Percentiles rank a stretch among this genome's conserved stretches.
Evolutionary conservation across 2,797 vertebrate species (phyloP).

Genomic region (Agapornis canus): DNA sequence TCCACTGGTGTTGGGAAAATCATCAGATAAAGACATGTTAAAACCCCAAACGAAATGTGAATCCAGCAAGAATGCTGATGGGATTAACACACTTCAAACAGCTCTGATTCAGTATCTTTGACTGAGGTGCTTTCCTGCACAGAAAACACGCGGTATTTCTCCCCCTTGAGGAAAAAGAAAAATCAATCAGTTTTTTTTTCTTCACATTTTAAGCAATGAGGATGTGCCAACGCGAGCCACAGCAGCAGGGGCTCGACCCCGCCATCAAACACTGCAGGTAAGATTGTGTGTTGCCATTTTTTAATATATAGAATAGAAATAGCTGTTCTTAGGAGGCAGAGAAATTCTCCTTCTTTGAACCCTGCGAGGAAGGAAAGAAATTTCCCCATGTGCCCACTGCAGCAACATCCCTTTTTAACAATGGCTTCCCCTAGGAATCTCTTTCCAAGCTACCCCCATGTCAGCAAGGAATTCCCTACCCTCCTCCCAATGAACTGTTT

Average conservation of each 20-base stretch:
- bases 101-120: background rate
- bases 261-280: background rate
- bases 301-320: background rate
- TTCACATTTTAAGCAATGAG: background rate
- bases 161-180: background rate
- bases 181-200: fast-evolving
- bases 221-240: background rate
- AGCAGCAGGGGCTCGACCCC: fast-evolving
- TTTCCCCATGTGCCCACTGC: background rate
- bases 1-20: background rate
- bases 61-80: background rate
- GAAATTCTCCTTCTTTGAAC: background rate
- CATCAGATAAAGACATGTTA: background rate
- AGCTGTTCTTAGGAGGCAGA: background rate
- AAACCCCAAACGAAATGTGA: background rate
- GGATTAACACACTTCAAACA: background rate
- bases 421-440: background rate
- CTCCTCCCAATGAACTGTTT: background rate
- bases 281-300: background rate
- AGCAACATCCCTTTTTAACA: background rate
- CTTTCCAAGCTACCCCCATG: background rate
- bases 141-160: background rate
- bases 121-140: background rate
- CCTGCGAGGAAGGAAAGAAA: background rate
- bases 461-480: background rate